Base-by-base conservation (phyloP, 1,140 invertebrate species). In the Caenorhabditis remanei region DNA sequence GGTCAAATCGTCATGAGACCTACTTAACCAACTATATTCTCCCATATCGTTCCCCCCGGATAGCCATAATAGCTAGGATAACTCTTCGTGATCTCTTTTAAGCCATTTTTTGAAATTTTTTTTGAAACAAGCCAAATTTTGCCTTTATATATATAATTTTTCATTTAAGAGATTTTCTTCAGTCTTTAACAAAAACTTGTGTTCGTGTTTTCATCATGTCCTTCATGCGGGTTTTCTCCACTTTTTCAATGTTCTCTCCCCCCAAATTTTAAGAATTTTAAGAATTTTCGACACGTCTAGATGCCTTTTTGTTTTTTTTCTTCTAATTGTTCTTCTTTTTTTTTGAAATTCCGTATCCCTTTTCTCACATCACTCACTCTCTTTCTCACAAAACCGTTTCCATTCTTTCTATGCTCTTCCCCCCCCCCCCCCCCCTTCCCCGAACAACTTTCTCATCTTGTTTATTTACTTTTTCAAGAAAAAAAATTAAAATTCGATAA, bases 161-260 rank as follows among this genome's bases (percentile, higher is more conserved):
- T 11, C 41, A 46, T 46, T 48, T 46, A 16, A 14, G 46, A 46
- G n/a, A 71, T 46, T 19, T 19, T 19, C 16, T 65, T 71, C 32
- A 32, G 32, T 32, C 32, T 32, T 32, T 2, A 32, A 32, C 32
- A 32, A 32, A 32, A 32, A 32, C 32, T 32, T 32, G 32, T 32
- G 32, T 32, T 32, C 65, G 65, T 71, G 65, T 71, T 50, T 79
- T 79, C 46, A 48, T 79, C 71, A 79, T 50, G 71, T 79, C 46
- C 19, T 53, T 24, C 46, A 43, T 9, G 71, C 71, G 71, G 71
- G 71, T 79, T 48, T 13, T 19, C 63, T 46, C 67, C 43, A 48
- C n/a, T 79, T 79, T 79, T 79, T 79, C 71, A 79, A 50, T 32
- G 71, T 79, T 79, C 71, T 79, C 71, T 79, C 24, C 4, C 24